Evolutionary conservation across 2,113 vertebrate species (phyloP), one percentile per base, ranked within the genome.

Genomic region (Melanotaenia duboulayi): DNA sequence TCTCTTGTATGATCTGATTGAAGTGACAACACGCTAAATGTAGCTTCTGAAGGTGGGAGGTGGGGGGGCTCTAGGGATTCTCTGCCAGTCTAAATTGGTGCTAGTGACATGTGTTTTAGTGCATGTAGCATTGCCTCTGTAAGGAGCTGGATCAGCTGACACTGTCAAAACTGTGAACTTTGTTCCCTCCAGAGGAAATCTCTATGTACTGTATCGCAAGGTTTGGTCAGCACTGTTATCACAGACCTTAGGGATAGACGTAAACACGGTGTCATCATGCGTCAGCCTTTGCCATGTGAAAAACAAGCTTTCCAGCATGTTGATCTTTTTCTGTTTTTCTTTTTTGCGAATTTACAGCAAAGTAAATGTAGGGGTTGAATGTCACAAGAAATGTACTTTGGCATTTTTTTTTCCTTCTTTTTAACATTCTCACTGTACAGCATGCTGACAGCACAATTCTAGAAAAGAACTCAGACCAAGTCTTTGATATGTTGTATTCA

Each of bases 111-210:
- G 65, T 88, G 74, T 76, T 89, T 86, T 76, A 75, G 68, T 83
- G 70, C 76, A 80, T 63, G 79, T 81, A 42, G 77, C 25, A 59
- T 66, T 62, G 65, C 83, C 58, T 80, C 71, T 68, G 61, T 57
- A 57, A 12, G 22, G 55, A 71, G 52, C 61, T 22, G 22, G 48
- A 83, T 82, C 77, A 62, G 76, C 69, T 71, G 70, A 81, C 62
- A 49, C 32, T 16, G 22, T 87, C 63, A 58, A 91, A 89, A 81
- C 88, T 90, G 82, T 93, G 91, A 90, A 91, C 83, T 83, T 88
- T 84, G 76, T 73, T 83, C 82, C 78, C 32, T 82, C 79, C 59
- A 37, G 51, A 82, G 55, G 57, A 78, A 58, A 83, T 81, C 59
- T 78, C 32, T 42, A 48, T 67, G 65, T 85, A 85, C 77, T 86